A percentile compares a stretch with the other conserved stretches of the same genome.
These are phyloP conservation scores for Amphimedon queenslandica DNA, from an alignment of 37 sponge, comb jelly and placozoan species.

Conservation along the genomic window DNA sequence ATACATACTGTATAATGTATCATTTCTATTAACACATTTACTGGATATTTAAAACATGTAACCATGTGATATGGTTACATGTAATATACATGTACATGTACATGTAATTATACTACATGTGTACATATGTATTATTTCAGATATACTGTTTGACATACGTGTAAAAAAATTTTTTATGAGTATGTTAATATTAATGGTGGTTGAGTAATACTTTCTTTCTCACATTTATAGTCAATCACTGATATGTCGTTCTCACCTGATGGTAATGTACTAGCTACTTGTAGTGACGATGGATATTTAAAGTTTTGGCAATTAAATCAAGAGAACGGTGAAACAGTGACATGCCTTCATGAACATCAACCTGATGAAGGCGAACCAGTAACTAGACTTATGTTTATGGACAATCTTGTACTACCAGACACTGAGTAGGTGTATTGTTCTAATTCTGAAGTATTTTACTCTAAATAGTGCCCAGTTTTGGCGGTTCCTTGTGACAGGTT, in stretches of 20 bases:
- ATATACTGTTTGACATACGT: too few relatives aligned
- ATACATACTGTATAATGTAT: too few relatives aligned
- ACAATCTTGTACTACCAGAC: slow-evolving; percentile 61
- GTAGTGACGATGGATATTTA: slow-evolving; percentile 77
- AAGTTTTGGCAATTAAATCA: slow-evolving; percentile 77
- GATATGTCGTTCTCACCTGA: slow-evolving; percentile 85
- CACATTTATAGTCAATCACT: slow-evolving; percentile 38
- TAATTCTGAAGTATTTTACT: background rate
- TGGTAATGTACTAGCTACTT: slow-evolving; percentile 80
- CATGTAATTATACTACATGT: too few relatives aligned
- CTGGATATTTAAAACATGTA: too few relatives aligned
- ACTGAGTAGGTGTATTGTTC: slow-evolving; percentile 28
- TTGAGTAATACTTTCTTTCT: too few relatives aligned
- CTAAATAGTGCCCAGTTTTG: slow-evolving; percentile 59
- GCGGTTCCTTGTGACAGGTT: slow-evolving; percentile 82
- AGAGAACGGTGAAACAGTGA: slow-evolving; percentile 8
- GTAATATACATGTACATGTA: too few relatives aligned
- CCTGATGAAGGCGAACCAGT: slow-evolving; percentile 80
- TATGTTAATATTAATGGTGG: too few relatives aligned
- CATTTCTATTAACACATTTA: too few relatives aligned
- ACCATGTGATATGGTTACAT: too few relatives aligned
- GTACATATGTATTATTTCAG: too few relatives aligned
- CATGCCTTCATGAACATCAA: slow-evolving; percentile 71
- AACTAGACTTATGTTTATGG: slow-evolving; percentile 76
- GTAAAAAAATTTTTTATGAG: too few relatives aligned